These are phyloP conservation scores for Eulimnadia texana DNA, from an alignment of 1,140 invertebrate genomes.

Conservation along the genomic window DNA sequence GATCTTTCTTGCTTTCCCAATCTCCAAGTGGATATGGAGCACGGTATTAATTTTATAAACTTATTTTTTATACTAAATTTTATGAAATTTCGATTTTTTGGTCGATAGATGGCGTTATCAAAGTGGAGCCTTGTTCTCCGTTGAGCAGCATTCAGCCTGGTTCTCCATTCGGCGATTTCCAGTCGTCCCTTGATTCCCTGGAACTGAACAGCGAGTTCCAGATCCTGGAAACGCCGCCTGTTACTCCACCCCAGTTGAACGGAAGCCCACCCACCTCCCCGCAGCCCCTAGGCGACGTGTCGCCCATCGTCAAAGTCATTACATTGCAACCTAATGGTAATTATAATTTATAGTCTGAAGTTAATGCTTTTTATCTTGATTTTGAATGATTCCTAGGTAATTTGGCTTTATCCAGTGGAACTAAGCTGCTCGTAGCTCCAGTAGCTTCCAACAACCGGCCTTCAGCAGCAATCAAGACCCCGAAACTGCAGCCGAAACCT, in stretches of 20 bases:
- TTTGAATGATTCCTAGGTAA: slow-evolving; percentile 1
- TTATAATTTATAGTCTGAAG: too few species aligned
- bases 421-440: not conserved
- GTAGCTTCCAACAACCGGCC: slow-evolving; percentile 5
- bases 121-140: not conserved
- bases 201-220: not conserved
- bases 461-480: slow-evolving; percentile 14
- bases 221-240: slow-evolving; percentile 27
- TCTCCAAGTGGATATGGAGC: not conserved
- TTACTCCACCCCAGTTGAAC: slow-evolving; percentile 27
- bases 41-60: not conserved
- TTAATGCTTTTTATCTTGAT: too few species aligned
- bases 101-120: not conserved
- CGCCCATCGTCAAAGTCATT: slow-evolving; percentile 21
- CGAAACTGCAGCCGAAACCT: not conserved
- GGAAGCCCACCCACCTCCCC: slow-evolving; percentile 13
- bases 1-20: not conserved
- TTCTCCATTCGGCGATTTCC: not conserved
- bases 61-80: too few species aligned
- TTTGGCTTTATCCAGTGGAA: not conserved
- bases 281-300: slow-evolving; percentile 19
- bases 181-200: not conserved
- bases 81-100: not conserved
- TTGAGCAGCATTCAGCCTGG: not conserved
- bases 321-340: slow-evolving; percentile 15